These are phyloP conservation scores for Stenodema calcarata DNA, from an alignment of 2,888 invertebrate genomes.

Conservation along the genomic window DNA sequence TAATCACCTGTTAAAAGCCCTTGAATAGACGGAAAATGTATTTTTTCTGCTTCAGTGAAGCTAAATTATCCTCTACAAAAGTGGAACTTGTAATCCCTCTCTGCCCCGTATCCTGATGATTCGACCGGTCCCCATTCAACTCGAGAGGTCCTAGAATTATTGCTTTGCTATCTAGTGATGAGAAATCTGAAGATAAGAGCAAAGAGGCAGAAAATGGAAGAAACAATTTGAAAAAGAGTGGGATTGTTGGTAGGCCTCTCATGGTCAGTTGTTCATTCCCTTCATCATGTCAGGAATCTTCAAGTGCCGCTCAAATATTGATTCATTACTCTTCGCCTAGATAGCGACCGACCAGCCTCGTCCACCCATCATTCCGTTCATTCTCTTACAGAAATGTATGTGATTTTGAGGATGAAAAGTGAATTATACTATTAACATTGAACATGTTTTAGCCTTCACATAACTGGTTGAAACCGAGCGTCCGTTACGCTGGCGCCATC, in stretches of 20 bases:
- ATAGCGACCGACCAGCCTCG: not conserved
- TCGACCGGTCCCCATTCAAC: too few species aligned
- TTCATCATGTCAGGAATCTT: not conserved
- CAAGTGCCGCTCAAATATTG: conserved; percentile 25
- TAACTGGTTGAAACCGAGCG: too few species aligned
- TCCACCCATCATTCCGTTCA: not conserved
- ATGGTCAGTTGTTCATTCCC: not conserved
- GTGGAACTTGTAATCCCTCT: too few species aligned
- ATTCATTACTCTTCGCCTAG: not conserved
- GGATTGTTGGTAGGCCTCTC: conserved; percentile 13
- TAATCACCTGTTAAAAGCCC: too few species aligned
- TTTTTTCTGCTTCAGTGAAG: too few species aligned
- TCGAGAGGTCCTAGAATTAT: too few species aligned
- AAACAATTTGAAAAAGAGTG: not conserved
- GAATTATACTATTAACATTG: too few species aligned
- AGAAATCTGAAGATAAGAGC: not conserved
- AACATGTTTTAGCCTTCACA: too few species aligned
- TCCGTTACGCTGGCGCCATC: too few species aligned
- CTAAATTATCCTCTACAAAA: too few species aligned
- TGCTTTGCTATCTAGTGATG: not conserved
- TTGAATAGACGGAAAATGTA: too few species aligned
- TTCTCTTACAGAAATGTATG: not conserved
- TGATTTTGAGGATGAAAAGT: not conserved
- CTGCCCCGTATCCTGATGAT: too few species aligned
- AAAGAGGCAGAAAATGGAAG: not conserved